A percentile compares a stretch with the other conserved stretches of the same genome.
Evolutionary conservation across 1,140 invertebrate species (phyloP).

Genomic region (Drosophila sp.): DNA sequence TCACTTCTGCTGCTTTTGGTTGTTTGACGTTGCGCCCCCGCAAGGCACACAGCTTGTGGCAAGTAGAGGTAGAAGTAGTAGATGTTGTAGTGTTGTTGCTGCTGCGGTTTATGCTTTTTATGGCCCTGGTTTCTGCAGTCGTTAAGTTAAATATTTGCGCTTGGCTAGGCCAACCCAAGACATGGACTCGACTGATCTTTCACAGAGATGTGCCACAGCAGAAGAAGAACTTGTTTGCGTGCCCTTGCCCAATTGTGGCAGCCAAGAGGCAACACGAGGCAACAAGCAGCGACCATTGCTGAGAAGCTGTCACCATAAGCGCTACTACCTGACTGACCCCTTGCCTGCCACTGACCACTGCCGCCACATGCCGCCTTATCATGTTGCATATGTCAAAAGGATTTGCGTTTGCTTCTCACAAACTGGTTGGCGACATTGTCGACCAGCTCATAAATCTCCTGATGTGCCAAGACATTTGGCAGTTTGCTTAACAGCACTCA

Average conservation of each 20-base stretch:
- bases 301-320: constrained; percentile 41
- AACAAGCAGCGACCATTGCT: constrained; percentile 46
- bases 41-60: constrained; percentile 13
- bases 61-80: not conserved
- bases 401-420: constrained; percentile 55
- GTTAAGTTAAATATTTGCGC: constrained; percentile 79
- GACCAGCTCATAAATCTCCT: constrained; percentile 51
- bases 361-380: constrained; percentile 22
- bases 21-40: constrained; percentile 43
- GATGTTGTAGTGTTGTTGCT: not conserved
- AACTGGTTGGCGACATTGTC: constrained; percentile 49
- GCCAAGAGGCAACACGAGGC: constrained; percentile 25
- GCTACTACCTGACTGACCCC: constrained; percentile 17
- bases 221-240: constrained; percentile 62
- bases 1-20: not conserved
- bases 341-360: too few relatives aligned
- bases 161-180: constrained; percentile 31
- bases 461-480: constrained; percentile 61
- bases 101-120: constrained; percentile 72
- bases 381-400: constrained; percentile 66
- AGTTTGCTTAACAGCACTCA: constrained; percentile 45
- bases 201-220: constrained; percentile 30
- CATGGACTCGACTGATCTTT: constrained; percentile 32
- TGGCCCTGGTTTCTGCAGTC: constrained; percentile 57
- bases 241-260: constrained; percentile 64